Base-by-base conservation (phyloP, 1,140 invertebrate species). In the Heliconius eleuchia region DNA sequence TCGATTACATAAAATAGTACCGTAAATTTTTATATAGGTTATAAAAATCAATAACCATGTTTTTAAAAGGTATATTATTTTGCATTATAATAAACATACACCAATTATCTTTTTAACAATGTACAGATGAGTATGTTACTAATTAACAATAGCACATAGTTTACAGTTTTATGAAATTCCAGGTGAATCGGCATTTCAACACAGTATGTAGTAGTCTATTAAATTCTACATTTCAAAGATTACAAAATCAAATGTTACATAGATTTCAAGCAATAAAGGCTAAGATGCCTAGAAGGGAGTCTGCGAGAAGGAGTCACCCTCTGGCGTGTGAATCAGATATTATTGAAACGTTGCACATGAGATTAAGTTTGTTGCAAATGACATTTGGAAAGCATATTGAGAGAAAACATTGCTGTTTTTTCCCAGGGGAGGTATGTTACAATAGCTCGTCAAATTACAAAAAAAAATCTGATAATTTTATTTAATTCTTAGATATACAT, bases 331-430 rank as follows among this genome's bases (percentile, higher is more conserved):
- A 98, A 94, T 97, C 96, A 72, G 98, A 98, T 91, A 98, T 98
- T 75, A 97, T 98, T 86, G 98, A 98, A 95, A 98, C 97, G 11
- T 93, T 98, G 73, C 97, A 98, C 86, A 98, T 98, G 98, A 95
- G 98, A 77, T 95, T 98, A 9, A 97, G 97, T 55, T 92, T 98
- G 70, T 93, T 98, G 60, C 97, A 98, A 93, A 98, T 98, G 97
- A 97, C 97, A 30, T 98, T 98, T 95, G 98, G 98, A 13, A 98
- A 98, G 92, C 98, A 98, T 87, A 98, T 98, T 86, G 98, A 98
- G 91, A 96, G 97, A 83, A 98, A 97, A 91, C 97, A 98, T 92
- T 98, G 97, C 87, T 98, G 97, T 91, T 98, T 98, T 91, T 98
- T 98, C 92, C 97, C 98, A 71, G 98, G 98, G 89, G 97, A 98